phyloP scores from a whole-genome alignment of 2,888 invertebrate genomes.

The Harpagoxenus sublaevis region DNA sequence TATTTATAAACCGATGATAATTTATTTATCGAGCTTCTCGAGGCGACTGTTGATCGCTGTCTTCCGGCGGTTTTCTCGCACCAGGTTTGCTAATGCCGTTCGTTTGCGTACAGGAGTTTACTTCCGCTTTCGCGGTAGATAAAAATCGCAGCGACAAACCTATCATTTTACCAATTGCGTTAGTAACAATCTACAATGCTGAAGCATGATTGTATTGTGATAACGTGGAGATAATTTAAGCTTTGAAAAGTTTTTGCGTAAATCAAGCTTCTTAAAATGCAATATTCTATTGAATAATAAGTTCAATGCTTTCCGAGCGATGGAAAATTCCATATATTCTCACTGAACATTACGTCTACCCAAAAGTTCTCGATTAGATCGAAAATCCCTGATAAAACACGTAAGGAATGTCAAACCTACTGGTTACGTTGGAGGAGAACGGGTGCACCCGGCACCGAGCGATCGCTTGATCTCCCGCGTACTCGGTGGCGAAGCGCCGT shows the following conservation, averaged over 20 bases:
- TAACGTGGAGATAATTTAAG: background rate
- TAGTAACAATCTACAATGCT: background rate
- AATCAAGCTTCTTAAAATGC: background rate
- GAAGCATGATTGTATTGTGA: background rate
- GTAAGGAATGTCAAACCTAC: background rate
- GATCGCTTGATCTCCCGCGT: conserved; percentile 24
- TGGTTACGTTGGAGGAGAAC: conserved; percentile 2
- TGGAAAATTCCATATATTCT: background rate
- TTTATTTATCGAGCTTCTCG: conserved; percentile 76
- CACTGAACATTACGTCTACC: background rate
- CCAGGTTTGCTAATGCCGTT: background rate
- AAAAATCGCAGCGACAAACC: background rate
- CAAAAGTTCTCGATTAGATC: background rate
- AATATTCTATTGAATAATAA: background rate
- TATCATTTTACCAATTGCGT: background rate
- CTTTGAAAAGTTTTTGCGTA: background rate
- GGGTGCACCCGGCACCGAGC: background rate
- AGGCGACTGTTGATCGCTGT: conserved; percentile 16
- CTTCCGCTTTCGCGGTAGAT: conserved; percentile 14
- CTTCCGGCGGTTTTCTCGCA: conserved; percentile 21
- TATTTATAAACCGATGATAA: conserved; percentile 79
- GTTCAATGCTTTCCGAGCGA: background rate
- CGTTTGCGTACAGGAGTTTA: background rate
- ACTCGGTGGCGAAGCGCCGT: conserved; percentile 28
- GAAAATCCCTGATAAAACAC: background rate